phyloP scores from a whole-genome alignment of 2,113 vertebrate species.

The Pituophis catenifer region DNA sequence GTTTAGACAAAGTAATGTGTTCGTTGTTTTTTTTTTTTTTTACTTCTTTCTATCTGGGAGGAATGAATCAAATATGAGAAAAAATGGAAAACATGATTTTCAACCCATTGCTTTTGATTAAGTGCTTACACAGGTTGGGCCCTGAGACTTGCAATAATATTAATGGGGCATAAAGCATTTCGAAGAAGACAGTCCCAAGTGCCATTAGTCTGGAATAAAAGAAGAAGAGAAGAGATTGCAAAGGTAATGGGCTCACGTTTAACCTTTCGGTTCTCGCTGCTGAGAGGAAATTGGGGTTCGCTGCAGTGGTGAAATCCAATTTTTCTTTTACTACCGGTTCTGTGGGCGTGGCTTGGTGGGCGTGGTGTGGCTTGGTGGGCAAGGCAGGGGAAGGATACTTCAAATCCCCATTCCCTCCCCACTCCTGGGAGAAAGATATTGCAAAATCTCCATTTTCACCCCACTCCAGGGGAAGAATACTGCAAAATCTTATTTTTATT shows the following conservation, averaged over 20 bases:
- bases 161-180: slow-evolving; percentile 94
- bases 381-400: no score
- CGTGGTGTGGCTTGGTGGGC: no score
- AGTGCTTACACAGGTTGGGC: slow-evolving; percentile 95
- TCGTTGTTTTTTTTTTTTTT: slow-evolving; percentile 48
- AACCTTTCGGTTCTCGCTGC: slow-evolving; percentile 59
- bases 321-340: no score
- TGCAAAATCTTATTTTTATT: no score
- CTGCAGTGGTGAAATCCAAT: no score
- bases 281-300: slow-evolving; percentile 71
- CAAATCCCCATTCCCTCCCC: no score
- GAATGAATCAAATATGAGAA: slow-evolving; percentile 97
- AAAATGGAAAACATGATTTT: slow-evolving; percentile 93
- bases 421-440: no score
- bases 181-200: slow-evolving; percentile 78
- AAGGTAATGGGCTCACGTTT: slow-evolving; percentile 82
- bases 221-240: slow-evolving; percentile 74
- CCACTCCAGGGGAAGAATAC: no score
- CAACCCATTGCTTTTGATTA: slow-evolving; percentile 99
- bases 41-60: slow-evolving; percentile 89
- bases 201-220: slow-evolving; percentile 85
- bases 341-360: no score
- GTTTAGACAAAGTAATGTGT: slow-evolving; percentile 81
- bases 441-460: no score
- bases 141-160: slow-evolving; percentile 92